A percentile compares a stretch with the other conserved stretches of the same genome.
phyloP scores from a whole-genome alignment of 1,140 invertebrate genomes.

The Drosophila nebulosa region DNA sequence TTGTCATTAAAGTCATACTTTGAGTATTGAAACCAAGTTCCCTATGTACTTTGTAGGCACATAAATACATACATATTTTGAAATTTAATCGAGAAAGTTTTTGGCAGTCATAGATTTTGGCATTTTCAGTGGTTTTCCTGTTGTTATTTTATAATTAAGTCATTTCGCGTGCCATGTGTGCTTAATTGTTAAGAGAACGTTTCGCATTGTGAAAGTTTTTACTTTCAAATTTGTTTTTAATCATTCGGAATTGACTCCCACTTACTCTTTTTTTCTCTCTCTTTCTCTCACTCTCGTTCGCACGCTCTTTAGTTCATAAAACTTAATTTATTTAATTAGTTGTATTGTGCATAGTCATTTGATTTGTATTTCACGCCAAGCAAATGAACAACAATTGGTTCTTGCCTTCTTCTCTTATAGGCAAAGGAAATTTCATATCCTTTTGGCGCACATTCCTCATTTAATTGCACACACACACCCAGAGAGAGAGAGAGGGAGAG shows the following conservation, averaged over 20 bases:
- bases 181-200: background rate
- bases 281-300: background rate
- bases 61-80: background rate
- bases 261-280: background rate
- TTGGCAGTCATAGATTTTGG: background rate
- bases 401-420: background rate
- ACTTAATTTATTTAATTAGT: constrained; percentile 17
- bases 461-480: constrained; percentile 20
- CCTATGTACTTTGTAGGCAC: background rate
- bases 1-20: background rate
- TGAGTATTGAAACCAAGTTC: background rate
- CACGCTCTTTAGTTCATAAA: constrained; percentile 9
- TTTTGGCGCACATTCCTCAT: constrained; percentile 22
- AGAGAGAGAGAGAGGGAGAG: background rate
- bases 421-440: constrained; percentile 1
- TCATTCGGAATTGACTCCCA: constrained; percentile 16
- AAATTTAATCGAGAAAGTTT: background rate
- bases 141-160: constrained; percentile 10
- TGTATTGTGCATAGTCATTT: constrained; percentile 1
- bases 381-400: background rate
- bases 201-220: background rate
- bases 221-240: constrained; percentile 23
- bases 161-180: constrained; percentile 2
- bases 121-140: background rate
- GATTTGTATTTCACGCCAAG: background rate